These are phyloP conservation scores for Heterotilapia buettikoferi DNA, from an alignment of 2,113 vertebrate species.

Conservation along the genomic window DNA sequence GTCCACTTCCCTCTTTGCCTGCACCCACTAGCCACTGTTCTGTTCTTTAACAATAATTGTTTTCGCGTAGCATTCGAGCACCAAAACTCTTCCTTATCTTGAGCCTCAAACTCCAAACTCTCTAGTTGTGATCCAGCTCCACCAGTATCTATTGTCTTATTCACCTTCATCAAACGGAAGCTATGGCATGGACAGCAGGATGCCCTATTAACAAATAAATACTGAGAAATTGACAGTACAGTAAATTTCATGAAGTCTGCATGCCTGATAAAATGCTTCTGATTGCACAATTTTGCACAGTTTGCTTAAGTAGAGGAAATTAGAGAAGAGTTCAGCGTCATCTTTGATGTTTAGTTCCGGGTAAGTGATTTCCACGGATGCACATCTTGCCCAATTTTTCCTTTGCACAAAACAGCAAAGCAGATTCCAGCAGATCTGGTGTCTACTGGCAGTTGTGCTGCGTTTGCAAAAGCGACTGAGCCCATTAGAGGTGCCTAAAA, in stretches of 20 bases:
- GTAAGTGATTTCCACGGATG: not conserved
- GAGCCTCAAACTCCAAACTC: not conserved
- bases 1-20: not conserved
- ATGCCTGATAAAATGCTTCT: not conserved
- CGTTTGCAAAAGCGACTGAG: not conserved
- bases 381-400: not conserved
- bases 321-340: not conserved
- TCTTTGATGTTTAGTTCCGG: not conserved
- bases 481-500: not conserved
- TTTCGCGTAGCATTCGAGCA: not conserved
- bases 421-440: not conserved
- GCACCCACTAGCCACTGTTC: not conserved
- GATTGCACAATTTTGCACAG: not conserved
- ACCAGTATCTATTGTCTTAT: not conserved
- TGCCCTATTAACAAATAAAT: not conserved
- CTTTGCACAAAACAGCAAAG: not conserved
- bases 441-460: not conserved
- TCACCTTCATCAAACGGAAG: not conserved
- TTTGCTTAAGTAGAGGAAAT: not conserved
- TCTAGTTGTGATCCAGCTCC: not conserved
- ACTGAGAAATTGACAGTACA: not conserved
- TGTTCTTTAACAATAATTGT: not conserved
- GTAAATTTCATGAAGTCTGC: not conserved
- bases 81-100: not conserved
- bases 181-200: not conserved